Base-by-base conservation (phyloP, 2,113 vertebrate genomes). In the Psettodes erumei region DNA sequence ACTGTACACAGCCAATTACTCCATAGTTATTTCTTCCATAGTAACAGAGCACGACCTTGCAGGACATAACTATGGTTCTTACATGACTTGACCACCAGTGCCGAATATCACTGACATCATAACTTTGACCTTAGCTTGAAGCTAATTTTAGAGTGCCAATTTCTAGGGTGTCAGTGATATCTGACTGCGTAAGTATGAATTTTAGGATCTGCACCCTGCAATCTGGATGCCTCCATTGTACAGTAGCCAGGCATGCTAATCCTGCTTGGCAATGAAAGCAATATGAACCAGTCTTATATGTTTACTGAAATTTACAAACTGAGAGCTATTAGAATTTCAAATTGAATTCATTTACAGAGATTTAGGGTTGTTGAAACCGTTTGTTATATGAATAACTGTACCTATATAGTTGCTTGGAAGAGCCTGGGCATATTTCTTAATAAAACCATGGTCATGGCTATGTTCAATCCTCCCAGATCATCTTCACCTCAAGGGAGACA, bases 21-120 rank as follows among this genome's bases (percentile, higher is more conserved):
- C 28, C 21, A 42, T 4, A 65, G 35, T 21, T 66, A 32, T 72
- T 81, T 78, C 45, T 70, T 71, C 37, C 73, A 63, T n/a, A 70
- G 69, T 61, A 63, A 81, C 69, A 83, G 58, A 38, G 15, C 21
- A 13, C 4, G 28, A 23, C 3, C 10, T 21, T 37, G 16, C 21
- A 50, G n/a, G 19, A 65, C 19, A 5, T n/a, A 65, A 69, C 45
- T 25, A 21, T 25, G 28, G 9, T n/a, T 33, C 47, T 30, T 21
- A 50, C n/a, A 58, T 43, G 48, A 37, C 58, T 47, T 48, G 15
- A 60, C 60, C 45, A 40, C 64, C 10, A 37, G 45, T n/a, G 43
- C 68, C 63, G 53, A 75, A 58, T 61, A 38, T 32, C 38, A 5
- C 56, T 90, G 89, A 86, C 86, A 86, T 89, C 86, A 88, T 66